Base-by-base conservation (phyloP, 2,797 vertebrate species). In the Platyrinchus mystaceus region DNA sequence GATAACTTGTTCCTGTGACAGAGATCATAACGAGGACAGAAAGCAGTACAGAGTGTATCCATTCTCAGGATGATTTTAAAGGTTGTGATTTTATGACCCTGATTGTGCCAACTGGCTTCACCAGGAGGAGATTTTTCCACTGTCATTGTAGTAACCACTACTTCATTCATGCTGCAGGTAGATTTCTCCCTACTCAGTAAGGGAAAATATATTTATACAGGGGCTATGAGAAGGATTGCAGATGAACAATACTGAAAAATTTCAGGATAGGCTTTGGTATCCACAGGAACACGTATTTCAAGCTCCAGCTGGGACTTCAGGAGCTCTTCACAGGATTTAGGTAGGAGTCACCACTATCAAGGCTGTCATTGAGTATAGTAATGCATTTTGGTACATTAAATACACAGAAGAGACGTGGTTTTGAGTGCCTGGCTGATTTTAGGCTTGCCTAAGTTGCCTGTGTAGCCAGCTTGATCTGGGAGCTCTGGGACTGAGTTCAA, bases 1-100 rank as follows among this genome's bases (percentile, higher is more conserved):
- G 96, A 87, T 91, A 94, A 91, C 89, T 83, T 83, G 91, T 85
- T 95, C 95, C 79, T 74, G 13, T 80, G 84, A 95, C 87, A 95
- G 92, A 95, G 88, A 70, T 43, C 91, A 93, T 93, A 93, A 81
- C 41, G 73, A 92, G 92, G 87, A 93, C 76, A 85, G 87, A 91
- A 85, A 85, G 71, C 43, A 66, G 83, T 94, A 96, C 87, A 96
- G 89, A 96, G 93, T 73, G 50, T 46, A n/a, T 77, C 90, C 86
- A 87, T 94, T 80, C 95, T 85, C 6, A 1, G 30, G 75, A 90
- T 89, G 83, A 90, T 82, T 71, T 94, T 82, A 47, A 93, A 89
- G 36, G 56, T 74, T 89, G 78, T 90, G 96, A 88, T 90, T 92
- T 86, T 84, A 60, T 62, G 92, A 92, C 87, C 73, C 91, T 64